Base-by-base conservation (phyloP, 2,113 vertebrate genomes). In the Willisornis vidua region DNA sequence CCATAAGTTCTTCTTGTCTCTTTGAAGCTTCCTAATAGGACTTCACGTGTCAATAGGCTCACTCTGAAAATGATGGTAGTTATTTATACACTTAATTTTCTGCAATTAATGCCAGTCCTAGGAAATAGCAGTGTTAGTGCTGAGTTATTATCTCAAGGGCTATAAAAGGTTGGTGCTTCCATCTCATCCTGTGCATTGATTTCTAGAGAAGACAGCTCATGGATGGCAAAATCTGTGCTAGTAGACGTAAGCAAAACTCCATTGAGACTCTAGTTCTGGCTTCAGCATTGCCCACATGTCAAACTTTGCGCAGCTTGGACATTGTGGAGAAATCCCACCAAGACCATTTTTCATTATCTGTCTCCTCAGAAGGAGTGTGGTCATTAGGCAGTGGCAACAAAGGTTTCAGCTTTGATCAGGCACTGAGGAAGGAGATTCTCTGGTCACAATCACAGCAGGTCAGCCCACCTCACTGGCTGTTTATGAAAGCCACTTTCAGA, bases 401-500 rank as follows among this genome's bases (percentile, higher is more conserved):
- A 65, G 19, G 49, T 94, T 93, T 95, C 75, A 85, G 68, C n/a
- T 91, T 89, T 89, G 80, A 84, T 90, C 68, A 62, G 73, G 25
- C 54, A 89, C 16, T 37, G 68, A 41, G 59, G 78, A 95, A 87
- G 80, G 54, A 75, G 19, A 28, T 26, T 83, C 14, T 86, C 61
- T 95, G 80, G 83, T 41, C 79, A 84, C 43, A 84, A 49, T 46
- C 33, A 23, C 46, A 93, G 63, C 0, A 6, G 66, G 43, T 67
- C 86, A 92, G 61, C 25, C 82, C 52, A 89, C 61, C 80, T 90
- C 80, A 35, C 37, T 93, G 83, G 19, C 45, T 89, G 25, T 79
- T 93, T 78, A 20, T 72, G 84, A 84, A 96, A 96, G 65, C n/a
- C 29, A 22, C 65, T 94, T 93, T 75, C 79, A 86, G 70, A 94